A percentile compares a stretch with the other conserved stretches of the same genome.
These are phyloP conservation scores for Lasioglossum baleicum DNA, from an alignment of 1,140 invertebrate genomes.

Conservation along the genomic window DNA sequence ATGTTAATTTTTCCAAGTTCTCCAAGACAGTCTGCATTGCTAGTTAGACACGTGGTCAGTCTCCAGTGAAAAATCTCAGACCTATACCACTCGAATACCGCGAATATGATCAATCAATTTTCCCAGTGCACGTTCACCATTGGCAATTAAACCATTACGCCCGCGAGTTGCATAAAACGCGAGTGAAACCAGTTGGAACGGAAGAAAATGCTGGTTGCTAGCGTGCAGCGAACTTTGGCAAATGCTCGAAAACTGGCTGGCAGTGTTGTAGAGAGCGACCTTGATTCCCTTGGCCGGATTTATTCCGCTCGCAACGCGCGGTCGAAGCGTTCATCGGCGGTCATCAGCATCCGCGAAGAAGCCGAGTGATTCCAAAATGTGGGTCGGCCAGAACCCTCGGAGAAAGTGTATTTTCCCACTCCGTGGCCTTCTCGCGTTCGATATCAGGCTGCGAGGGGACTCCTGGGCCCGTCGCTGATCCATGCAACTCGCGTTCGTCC, in stretches of 20 bases:
- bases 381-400: slow-evolving; percentile 56
- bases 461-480: not conserved
- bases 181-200: too few species aligned
- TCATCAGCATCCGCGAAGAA: slow-evolving; percentile 54
- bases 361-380: slow-evolving; percentile 58
- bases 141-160: too few species aligned
- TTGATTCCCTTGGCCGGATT: slow-evolving; percentile 57
- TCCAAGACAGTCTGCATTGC: too few species aligned
- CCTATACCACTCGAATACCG: too few species aligned
- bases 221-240: slow-evolving; percentile 1
- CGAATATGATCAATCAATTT: too few species aligned
- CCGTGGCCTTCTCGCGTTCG: slow-evolving; percentile 31
- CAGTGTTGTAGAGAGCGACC: slow-evolving; percentile 62
- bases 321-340: slow-evolving; percentile 33
- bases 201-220: too few species aligned
- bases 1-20: too few species aligned
- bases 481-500: too few species aligned
- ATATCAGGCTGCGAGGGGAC: slow-evolving; percentile 50
- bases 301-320: not conserved
- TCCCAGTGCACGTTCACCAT: too few species aligned
- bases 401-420: slow-evolving; percentile 68
- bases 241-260: not conserved
- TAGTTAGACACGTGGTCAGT: too few species aligned
- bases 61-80: too few species aligned
- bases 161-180: too few species aligned